phyloP scores from a whole-genome alignment of 2,888 invertebrate genomes.

The Atethmia centrago region DNA sequence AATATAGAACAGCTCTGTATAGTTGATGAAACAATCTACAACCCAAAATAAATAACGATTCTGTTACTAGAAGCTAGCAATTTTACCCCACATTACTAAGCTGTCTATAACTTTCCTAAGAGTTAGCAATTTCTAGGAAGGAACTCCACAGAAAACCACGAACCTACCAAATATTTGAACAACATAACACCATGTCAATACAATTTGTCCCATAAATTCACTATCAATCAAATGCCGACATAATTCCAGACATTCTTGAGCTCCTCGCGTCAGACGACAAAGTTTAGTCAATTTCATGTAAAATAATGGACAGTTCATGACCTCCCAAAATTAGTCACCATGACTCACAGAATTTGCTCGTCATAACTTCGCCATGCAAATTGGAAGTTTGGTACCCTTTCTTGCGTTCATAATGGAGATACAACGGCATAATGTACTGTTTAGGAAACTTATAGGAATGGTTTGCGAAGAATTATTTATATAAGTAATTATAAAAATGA shows the following conservation, averaged over 20 bases:
- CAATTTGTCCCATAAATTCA: constrained; percentile 38
- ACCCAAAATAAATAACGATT: background rate
- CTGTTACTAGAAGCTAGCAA: background rate
- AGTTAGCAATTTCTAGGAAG: background rate
- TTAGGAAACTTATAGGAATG: constrained; percentile 19
- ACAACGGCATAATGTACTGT: constrained; percentile 55
- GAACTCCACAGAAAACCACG: constrained; percentile 18
- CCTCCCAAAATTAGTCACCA: constrained; percentile 64
- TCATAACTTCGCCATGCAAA: constrained; percentile 70
- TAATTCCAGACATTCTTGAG: constrained; percentile 46
- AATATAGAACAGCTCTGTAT: background rate
- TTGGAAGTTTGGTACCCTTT: constrained; percentile 67
- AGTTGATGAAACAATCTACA: background rate
- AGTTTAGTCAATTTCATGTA: constrained; percentile 64
- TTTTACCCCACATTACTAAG: background rate
- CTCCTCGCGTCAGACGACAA: constrained; percentile 43
- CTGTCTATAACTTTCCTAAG: background rate
- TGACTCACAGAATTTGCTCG: constrained; percentile 69
- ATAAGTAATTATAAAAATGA: background rate
- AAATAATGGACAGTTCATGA: constrained; percentile 64
- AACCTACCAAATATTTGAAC: constrained; percentile 35
- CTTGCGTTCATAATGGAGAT: constrained; percentile 59
- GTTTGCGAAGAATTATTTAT: background rate
- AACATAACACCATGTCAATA: constrained; percentile 41
- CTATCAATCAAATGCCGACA: constrained; percentile 53